A percentile compares a stretch with the other conserved stretches of the same genome.
Evolutionary conservation across 2,888 invertebrate species (phyloP).

Genomic region (Drosophila cracens): DNA sequence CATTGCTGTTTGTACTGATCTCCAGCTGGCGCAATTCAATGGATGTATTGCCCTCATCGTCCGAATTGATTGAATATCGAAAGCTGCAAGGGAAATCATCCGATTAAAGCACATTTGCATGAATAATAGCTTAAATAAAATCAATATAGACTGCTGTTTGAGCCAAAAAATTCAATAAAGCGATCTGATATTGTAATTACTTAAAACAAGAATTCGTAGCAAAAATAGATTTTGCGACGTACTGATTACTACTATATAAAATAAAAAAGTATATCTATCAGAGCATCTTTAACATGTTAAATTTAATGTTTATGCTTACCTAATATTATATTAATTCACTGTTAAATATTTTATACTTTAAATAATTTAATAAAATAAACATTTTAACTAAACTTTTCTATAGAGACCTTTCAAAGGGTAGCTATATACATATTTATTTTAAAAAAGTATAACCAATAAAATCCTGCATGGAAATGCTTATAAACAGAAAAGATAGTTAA

Average conservation of each 20-base stretch:
- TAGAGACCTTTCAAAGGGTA: not conserved
- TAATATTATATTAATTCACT: not conserved
- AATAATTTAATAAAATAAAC: not conserved
- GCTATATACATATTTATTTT: not conserved
- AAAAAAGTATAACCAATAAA: not conserved
- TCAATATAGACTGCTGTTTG: not conserved
- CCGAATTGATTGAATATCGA: slow-evolving; percentile 80
- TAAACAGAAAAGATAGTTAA: not conserved
- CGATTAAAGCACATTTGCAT: not conserved
- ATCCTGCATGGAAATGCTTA: not conserved
- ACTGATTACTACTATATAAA: not conserved
- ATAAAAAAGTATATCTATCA: not conserved
- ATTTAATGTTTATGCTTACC: not conserved
- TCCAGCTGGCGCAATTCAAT: slow-evolving; percentile 60
- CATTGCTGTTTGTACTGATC: slow-evolving; percentile 9
- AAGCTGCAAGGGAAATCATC: slow-evolving; percentile 64
- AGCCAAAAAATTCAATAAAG: not conserved
- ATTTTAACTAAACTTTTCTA: not conserved
- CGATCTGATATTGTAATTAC: not conserved
- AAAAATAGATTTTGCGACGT: not conserved
- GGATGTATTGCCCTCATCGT: slow-evolving; percentile 78
- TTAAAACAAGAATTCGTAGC: not conserved
- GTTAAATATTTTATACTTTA: not conserved
- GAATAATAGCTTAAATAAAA: not conserved
- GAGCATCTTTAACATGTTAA: not conserved